Evolutionary conservation across 2,888 invertebrate genomes (phyloP).

Genomic region (Xestia xanthographa): DNA sequence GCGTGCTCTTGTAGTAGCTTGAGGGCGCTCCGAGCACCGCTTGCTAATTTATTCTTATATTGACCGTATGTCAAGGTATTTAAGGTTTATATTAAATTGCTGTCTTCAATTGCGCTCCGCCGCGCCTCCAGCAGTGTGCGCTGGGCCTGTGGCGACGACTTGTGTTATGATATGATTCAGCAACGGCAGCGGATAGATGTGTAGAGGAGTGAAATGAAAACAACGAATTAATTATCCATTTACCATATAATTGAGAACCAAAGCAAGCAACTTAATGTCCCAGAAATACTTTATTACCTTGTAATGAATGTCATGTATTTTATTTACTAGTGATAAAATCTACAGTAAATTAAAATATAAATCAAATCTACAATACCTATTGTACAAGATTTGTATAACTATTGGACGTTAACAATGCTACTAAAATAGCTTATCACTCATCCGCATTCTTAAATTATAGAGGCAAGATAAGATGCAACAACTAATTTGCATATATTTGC

Average conservation of each 20-base stretch:
- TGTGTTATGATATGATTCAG: neutral
- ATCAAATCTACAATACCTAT: conserved; percentile 77
- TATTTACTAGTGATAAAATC: conserved; percentile 67
- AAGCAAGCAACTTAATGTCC: conserved; percentile 83
- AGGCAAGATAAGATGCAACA: conserved; percentile 73
- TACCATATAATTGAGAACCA: conserved; percentile 83
- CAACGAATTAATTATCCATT: conserved; percentile 63
- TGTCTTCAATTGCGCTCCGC: too few species aligned
- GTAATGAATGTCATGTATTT: conserved; percentile 77
- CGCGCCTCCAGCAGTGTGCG: too few species aligned
- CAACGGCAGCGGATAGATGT: neutral
- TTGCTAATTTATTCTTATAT: too few species aligned
- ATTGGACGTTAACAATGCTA: conserved; percentile 74
- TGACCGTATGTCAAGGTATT: too few species aligned
- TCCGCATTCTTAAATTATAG: conserved; percentile 61
- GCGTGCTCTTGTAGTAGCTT: too few species aligned
- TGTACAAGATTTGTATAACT: conserved; percentile 76
- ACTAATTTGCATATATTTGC: conserved; percentile 60
- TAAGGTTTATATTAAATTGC: too few species aligned
- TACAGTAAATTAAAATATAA: conserved; percentile 69
- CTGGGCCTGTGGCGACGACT: too few species aligned
- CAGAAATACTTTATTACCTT: conserved; percentile 72
- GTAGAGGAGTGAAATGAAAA: conserved; percentile 40
- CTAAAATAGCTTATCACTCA: conserved; percentile 67
- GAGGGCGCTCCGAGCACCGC: too few species aligned